Conservation (phyloP, 2,888 invertebrate genomes). For the Creontiades dilutus region DNA sequence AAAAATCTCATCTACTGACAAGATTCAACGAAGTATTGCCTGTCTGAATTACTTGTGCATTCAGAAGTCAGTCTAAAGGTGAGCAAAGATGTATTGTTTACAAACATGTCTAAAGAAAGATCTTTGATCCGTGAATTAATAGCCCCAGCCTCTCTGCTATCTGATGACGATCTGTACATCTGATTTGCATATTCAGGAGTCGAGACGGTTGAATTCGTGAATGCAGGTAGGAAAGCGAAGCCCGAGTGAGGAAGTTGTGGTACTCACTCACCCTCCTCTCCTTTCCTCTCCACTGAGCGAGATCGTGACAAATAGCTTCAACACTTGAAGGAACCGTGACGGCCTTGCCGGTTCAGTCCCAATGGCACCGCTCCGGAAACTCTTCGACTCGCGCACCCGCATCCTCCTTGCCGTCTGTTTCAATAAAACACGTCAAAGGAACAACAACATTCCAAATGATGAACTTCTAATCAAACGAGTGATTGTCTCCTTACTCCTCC, state of each 20-base stretch:
- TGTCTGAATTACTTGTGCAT: too few species aligned
- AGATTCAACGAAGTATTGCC: too few species aligned
- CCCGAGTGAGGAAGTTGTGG: background rate
- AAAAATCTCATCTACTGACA: too few species aligned
- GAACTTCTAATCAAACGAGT: too few species aligned
- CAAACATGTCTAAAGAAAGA: too few species aligned
- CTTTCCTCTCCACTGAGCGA: background rate
- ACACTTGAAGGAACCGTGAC: slow-evolving; percentile 56
- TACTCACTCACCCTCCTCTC: too few species aligned
- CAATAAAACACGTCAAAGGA: too few species aligned
- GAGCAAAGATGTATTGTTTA: too few species aligned
- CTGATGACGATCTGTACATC: background rate
- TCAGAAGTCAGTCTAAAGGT: too few species aligned
- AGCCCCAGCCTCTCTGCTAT: background rate
- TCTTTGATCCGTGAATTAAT: background rate
- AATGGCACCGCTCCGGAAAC: slow-evolving; percentile 32
- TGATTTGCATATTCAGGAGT: background rate
- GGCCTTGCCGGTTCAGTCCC: slow-evolving; percentile 47
- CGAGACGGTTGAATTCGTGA: background rate
- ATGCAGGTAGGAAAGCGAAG: background rate
- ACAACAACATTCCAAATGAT: too few species aligned
- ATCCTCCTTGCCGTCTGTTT: background rate
- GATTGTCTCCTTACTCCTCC: too few species aligned
- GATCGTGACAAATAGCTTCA: slow-evolving; percentile 60
- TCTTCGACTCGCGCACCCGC: background rate